phyloP scores from a whole-genome alignment of 1,140 invertebrate genomes.

The Bombus sibiricus region DNA sequence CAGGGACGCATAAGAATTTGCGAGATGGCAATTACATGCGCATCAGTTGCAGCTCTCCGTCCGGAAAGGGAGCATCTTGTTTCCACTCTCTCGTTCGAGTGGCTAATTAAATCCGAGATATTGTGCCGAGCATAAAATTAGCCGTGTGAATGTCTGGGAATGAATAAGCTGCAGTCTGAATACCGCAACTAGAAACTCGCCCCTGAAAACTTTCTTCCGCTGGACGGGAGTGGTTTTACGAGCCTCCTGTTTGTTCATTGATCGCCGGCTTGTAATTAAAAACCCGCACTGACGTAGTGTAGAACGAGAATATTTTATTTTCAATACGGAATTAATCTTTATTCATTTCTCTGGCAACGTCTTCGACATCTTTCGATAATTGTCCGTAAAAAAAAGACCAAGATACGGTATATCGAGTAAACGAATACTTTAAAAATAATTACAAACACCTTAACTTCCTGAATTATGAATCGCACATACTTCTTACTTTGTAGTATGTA shows the following conservation, averaged over 20 bases:
- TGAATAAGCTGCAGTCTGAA: conserved; percentile 60
- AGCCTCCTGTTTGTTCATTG: conserved; percentile 41
- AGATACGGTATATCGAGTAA: neutral
- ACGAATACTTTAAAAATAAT: neutral
- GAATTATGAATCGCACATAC: neutral
- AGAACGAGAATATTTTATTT: neutral
- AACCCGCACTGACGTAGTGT: neutral
- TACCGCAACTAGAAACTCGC: conserved; percentile 31
- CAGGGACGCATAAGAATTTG: neutral
- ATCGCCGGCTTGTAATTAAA: conserved; percentile 46
- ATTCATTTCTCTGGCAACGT: neutral
- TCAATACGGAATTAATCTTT: neutral
- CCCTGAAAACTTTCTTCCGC: conserved; percentile 32
- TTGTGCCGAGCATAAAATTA: conserved; percentile 67
- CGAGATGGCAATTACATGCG: conserved; percentile 28
- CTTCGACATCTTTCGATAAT: neutral
- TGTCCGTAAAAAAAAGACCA: neutral
- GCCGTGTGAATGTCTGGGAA: conserved; percentile 57
- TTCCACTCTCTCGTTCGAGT: conserved; percentile 62
- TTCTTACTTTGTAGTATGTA: neutral
- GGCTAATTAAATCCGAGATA: conserved; percentile 66
- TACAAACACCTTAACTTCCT: neutral
- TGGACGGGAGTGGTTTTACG: neutral
- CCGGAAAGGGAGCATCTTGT: conserved; percentile 52
- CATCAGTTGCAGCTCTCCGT: conserved; percentile 44